Evolutionary conservation across 2,888 invertebrate species (phyloP), one percentile per base, ranked within the genome.

Genomic region (Beris chalybata): DNA sequence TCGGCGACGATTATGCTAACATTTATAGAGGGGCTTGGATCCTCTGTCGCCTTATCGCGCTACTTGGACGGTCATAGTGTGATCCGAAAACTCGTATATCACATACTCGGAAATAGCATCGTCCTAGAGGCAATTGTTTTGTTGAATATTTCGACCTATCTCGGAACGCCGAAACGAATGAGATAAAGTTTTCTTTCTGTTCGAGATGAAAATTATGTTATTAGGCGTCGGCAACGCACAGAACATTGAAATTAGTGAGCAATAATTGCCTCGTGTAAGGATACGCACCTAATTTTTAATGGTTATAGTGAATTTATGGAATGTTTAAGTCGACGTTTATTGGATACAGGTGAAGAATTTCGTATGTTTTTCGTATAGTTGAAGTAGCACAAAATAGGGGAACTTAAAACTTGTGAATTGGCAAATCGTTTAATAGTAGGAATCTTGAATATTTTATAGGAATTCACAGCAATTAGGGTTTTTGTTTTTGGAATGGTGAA

Each of bases 1-100:
- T 61, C 43, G 61, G 38, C 61, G 61, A 61, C 61, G 50, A 61
- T 61, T 61, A 50, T 61, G 50, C 50, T 61, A 61, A 61, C 61
- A 61, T 61, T 59, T 61, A 52, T 50, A 61, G 5, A 32, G 38
- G 61, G 61, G 52, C 30, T 9, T 7, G 12, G 52, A 52, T 52
- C 52, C 29, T 7, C 48, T 4, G 11, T 48, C n/a, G 13, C 11
- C 15, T 15, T 48, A 12, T 48, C 5, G 48, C 13, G 48, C 5
- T 48, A 48, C 48, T 12, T 9, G 48, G 48, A 48, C 3, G 3
- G 5, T 11, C 48, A 48, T 7, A 13, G 48, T 48, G 61, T 15
- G 31, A 61, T 50, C 50, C 12, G 52, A 30, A 61, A 38, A 5
- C 38, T 61, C 52, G 61, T 61, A 61, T 61, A 15, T 61, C 61